Percentiles rank a stretch among this genome's conserved stretches.
These are phyloP conservation scores for Salarias fasciatus DNA, from an alignment of 2,797 vertebrate genomes.

Conservation along the genomic window DNA sequence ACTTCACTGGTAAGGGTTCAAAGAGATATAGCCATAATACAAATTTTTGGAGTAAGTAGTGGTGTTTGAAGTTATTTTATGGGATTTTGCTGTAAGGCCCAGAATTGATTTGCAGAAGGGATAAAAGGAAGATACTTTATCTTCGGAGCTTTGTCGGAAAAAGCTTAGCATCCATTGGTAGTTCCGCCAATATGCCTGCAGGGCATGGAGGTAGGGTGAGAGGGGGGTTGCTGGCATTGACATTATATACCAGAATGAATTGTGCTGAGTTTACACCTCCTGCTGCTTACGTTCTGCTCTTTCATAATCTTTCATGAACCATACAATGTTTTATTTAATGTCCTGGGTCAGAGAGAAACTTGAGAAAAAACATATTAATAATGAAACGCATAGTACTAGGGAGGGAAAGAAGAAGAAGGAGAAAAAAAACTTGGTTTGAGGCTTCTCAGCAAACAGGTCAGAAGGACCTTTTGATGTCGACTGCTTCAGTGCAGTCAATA, in stretches of 20 bases:
- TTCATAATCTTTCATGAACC: conserved; percentile 99
- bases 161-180: conserved; percentile 99
- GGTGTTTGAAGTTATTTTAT: conserved; percentile 99
- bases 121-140: conserved; percentile 99
- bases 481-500: conserved; percentile 87
- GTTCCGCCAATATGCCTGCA: conserved; percentile 96
- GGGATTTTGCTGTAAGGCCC: conserved; percentile 99
- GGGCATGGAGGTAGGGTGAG: conserved; percentile 85
- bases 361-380: conserved; percentile 92
- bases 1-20: conserved; percentile 99
- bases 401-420: conserved; percentile 71
- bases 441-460: conserved; percentile 88
- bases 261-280: conserved; percentile 94
- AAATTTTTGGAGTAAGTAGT: conserved; percentile 99
- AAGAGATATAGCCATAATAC: conserved; percentile 99
- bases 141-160: conserved; percentile 99
- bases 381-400: conserved; percentile 83
- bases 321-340: conserved; percentile 99
- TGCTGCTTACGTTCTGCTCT: conserved; percentile 96
- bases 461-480: conserved; percentile 86
- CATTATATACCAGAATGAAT: conserved; percentile 95
- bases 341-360: conserved; percentile 97
- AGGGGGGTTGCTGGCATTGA: conserved; percentile 90
- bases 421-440: conserved; percentile 83
- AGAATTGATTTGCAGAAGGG: conserved; percentile 99